Percentiles rank a stretch among this genome's conserved stretches.
Evolutionary conservation across 2,113 vertebrate species (phyloP).

Genomic region (Phyllostomus discolor): DNA sequence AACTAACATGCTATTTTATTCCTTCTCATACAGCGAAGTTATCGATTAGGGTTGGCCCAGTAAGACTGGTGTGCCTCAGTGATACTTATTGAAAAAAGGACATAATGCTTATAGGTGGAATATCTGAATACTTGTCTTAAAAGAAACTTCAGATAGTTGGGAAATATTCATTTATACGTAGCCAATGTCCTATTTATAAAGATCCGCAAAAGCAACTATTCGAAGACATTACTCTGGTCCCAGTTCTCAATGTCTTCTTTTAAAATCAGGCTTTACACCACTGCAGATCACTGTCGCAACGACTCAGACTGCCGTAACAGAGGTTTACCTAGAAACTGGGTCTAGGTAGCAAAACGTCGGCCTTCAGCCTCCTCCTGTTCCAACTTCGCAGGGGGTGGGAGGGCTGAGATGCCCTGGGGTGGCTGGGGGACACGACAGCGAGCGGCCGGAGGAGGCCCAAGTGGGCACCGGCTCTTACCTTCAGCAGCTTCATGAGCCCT

Average conservation of each 20-base stretch:
- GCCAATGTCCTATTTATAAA: neutral
- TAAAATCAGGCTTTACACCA: neutral
- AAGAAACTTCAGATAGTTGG: neutral
- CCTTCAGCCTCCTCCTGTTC: neutral
- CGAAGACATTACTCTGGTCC: neutral
- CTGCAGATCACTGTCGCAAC: neutral
- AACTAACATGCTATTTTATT: neutral
- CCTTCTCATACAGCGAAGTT: neutral
- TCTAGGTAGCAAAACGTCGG: neutral
- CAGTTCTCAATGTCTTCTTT: neutral
- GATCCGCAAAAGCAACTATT: slow-evolving; percentile 2
- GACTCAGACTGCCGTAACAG: neutral
- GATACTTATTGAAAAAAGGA: neutral
- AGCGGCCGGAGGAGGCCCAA: neutral
- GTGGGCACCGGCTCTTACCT: slow-evolving; percentile 77
- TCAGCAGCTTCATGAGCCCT: slow-evolving; percentile 96
- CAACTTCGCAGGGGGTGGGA: neutral
- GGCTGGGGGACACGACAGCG: neutral
- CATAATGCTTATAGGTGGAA: neutral
- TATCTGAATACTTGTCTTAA: slow-evolving; percentile 32
- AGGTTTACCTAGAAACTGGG: neutral
- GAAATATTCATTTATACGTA: slow-evolving; percentile 14
- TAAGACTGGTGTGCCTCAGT: neutral
- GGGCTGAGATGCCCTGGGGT: neutral
- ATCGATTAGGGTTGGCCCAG: neutral